Conservation (phyloP, 1,140 invertebrate species). For the Achatina immaculata region DNA sequence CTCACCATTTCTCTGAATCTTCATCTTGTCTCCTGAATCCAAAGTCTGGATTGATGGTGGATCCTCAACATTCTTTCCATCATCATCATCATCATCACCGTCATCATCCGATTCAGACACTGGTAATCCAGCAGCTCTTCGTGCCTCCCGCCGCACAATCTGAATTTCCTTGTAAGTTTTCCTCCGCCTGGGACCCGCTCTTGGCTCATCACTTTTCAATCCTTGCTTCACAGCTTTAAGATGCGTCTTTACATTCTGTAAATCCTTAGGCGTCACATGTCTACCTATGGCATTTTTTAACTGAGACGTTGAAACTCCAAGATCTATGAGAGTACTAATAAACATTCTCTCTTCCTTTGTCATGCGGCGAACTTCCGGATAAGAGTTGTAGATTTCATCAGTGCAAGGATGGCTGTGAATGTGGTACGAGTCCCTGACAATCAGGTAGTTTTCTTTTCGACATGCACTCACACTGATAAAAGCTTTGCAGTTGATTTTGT, state of each 20-base stretch:
- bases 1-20: not conserved
- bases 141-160: not conserved
- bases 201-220: conserved; percentile 25
- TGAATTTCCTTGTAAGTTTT: conserved; percentile 23
- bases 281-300: conserved; percentile 27
- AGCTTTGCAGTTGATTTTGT: conserved; percentile 36
- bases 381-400: conserved; percentile 35
- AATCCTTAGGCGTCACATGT: conserved; percentile 34
- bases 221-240: conserved; percentile 27
- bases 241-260: conserved; percentile 31
- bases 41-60: not conserved
- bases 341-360: conserved; percentile 33
- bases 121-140: not conserved
- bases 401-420: conserved; percentile 37
- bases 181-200: not conserved
- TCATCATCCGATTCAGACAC: not conserved
- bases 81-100: not conserved
- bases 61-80: not conserved
- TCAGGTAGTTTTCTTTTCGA: conserved; percentile 34
- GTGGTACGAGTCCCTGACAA: conserved; percentile 34
- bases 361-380: conserved; percentile 36
- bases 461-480: conserved; percentile 36
- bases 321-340: conserved; percentile 32
- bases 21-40: not conserved
- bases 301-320: conserved; percentile 28